Evolutionary conservation across 2,797 vertebrate genomes (phyloP), one percentile per base, ranked within the genome.

Genomic region (Gorsachius magnificus): DNA sequence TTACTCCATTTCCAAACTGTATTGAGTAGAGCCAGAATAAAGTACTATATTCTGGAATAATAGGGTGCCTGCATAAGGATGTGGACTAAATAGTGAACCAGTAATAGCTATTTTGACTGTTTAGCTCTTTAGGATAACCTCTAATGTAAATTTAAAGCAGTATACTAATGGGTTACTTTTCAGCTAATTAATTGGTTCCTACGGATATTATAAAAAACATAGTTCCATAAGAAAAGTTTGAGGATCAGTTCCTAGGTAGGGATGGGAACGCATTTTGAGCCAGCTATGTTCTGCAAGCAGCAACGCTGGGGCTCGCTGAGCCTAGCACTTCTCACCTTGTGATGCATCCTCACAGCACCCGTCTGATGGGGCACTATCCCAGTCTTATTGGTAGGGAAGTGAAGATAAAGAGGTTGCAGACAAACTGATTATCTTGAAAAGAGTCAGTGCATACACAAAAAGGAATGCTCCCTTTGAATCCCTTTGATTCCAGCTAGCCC

Each of bases 381-480:
- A 58, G 21, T 50, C 61, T 46, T 85, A 87, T 68, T 68, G 64
- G 74, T 43, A 82, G 11, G 24, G 4, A 81, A 92, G 53, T 25
- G 50, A 82, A 95, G 94, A 95, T 93, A 89, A 90, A 61, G 77
- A 89, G 11, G 48, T 51, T 90, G 57, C 90, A 96, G 89, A 92
- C 65, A 81, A 75, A 58, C 60, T 29, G 58, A 87, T 93, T 75
- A 43, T n/a, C 78, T 95, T 80, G 78, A 61, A 69, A 82, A 84
- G 64, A 70, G 35, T 31, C 8, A 2, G 33, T 92, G 54, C 77
- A 70, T n/a, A 83, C 17, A 48, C 25, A 31, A 60, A 88, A 84
- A 93, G 48, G 53, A 94, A 87, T 77, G n/a, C 2, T 83, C 10
- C 9, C 57, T 92, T 92, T 94, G 81, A 96, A 3, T 83, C 10